Base-by-base conservation (phyloP, 1,140 invertebrate genomes). In the Camponotus vicinus region DNA sequence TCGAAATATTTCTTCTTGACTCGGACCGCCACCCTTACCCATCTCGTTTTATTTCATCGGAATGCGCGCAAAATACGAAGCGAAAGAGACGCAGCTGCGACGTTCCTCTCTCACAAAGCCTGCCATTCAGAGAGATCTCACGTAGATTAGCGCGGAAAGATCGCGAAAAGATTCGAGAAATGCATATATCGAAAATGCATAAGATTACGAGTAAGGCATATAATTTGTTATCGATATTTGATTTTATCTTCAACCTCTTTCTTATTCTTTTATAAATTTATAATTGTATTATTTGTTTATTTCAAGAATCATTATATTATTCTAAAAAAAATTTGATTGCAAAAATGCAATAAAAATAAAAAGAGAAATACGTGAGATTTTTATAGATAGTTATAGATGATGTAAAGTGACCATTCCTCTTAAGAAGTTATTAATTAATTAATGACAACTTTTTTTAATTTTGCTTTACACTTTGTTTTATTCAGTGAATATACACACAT, bases 1-100 rank as follows among this genome's bases (percentile, higher is more conserved):
- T 92, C 89, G 91, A 93, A 93, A 94, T 94, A 92, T 92, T 93
- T 92, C 91, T 92, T 86, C 89, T 88, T 63, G 70, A 88, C 89
- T 91, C 67, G 86, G 75, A 88, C 88, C 86, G 88, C 83, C 67
- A 86, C 86, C 87, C 88, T 75, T 85, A 63, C 77, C 84, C 63
- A 55, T 77, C 86, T 90, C 87, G 86, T 90, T 92, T 93, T 91
- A 92, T 91, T 93, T 92, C 86, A 88, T 87, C 70, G 89, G 90
- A 93, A 93, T 90, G 86, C 87, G 85, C 83, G 91, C 88, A 90
- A 92, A 92, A 93, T 91, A 80, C 80, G 78, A 88, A 49, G 75
- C 77, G 67, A 88, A 71, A 77, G 86, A 80, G 89, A 85, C 89
- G 87, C 93, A 93, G 93, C 92, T 93, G 93, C 88, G 85, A 88